Percentiles rank a stretch among this genome's conserved stretches.
Evolutionary conservation across 2,888 invertebrate species (phyloP).

Genomic region (Hyalella azteca): DNA sequence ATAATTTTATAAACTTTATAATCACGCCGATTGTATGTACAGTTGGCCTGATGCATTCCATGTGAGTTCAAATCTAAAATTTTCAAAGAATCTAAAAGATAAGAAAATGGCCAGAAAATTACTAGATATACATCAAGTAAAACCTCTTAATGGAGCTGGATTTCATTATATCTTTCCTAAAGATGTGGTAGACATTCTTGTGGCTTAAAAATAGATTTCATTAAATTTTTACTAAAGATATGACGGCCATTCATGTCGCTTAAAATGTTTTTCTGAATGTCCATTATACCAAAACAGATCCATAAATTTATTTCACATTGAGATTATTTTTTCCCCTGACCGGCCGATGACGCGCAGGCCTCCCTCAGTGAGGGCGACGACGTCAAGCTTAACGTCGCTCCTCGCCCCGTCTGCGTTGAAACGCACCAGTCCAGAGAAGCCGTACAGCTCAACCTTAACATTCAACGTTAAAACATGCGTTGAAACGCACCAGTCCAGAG

Average conservation of each 20-base stretch:
- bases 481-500: too few relatives aligned
- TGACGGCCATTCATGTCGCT: neutral
- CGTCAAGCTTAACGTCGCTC: slow-evolving; percentile 63
- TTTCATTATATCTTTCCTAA: neutral
- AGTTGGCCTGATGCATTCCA: too few relatives aligned
- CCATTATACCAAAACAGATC: too few relatives aligned
- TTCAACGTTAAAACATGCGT: too few relatives aligned
- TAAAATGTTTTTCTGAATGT: neutral
- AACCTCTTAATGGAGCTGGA: neutral
- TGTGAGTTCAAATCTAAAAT: too few relatives aligned
- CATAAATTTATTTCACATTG: neutral
- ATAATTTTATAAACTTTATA: neutral
- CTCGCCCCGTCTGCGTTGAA: slow-evolving; percentile 64
- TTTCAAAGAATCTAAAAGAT: too few relatives aligned
- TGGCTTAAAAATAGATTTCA: neutral
- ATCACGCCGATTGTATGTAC: neutral
- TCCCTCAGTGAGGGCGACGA: slow-evolving; percentile 63
- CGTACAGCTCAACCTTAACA: slow-evolving; percentile 63
- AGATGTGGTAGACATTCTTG: neutral
- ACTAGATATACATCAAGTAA: neutral
- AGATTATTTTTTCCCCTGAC: slow-evolving; percentile 35
- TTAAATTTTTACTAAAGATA: neutral
- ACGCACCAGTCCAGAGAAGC: slow-evolving; percentile 63
- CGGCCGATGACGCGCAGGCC: slow-evolving; percentile 58
- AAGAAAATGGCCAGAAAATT: too few relatives aligned